Evolutionary conservation across 2,797 vertebrate species (phyloP), one percentile per base, ranked within the genome.

Genomic region (Sebastes taczanowskii): DNA sequence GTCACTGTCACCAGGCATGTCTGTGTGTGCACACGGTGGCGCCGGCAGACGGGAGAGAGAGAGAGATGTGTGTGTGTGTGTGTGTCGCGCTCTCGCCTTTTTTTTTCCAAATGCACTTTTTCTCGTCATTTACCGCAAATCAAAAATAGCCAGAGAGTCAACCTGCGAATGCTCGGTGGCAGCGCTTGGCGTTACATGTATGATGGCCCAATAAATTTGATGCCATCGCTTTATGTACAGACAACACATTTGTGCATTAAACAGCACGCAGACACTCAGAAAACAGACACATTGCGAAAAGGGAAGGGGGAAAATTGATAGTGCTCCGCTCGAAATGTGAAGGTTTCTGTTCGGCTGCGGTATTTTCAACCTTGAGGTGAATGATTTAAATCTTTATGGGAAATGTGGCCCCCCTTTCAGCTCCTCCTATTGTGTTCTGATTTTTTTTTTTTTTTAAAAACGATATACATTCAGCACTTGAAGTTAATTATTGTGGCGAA

Each of bases 1-100:
- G 98, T 99, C 98, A 99, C 97, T 98, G 97, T 99, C 97, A 97
- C 96, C 96, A 97, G 95, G 96, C 96, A 95, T 95, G 97, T 96
- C 95, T 97, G 95, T 93, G 96, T 95, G 96, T 94, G 95, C 94
- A 80, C 81, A 76, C 66, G 22, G 86, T 79, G 84, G 86, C 77
- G 82, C 83, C 78, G 58, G 78, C 55, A 64, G 88, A 90, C 34
- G 75, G 67, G 60, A 63, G 59, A 29, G 85, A 78, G 95, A 92
- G 42, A 46, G 42, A 7, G 18, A 18, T 7, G 6, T 18, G 6
- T 18, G 46, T 49, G 49, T 53, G 30, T 22, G 94, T 92, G 94
- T 89, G 94, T 75, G 89, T 89, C 84, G 89, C 76, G 91, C 93
- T 91, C 90, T 90, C 90, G 96, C 95, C 95, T 96, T 96, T 93